Base-by-base conservation (phyloP, 2,113 vertebrate genomes). In the Pleuronectes platessa region DNA sequence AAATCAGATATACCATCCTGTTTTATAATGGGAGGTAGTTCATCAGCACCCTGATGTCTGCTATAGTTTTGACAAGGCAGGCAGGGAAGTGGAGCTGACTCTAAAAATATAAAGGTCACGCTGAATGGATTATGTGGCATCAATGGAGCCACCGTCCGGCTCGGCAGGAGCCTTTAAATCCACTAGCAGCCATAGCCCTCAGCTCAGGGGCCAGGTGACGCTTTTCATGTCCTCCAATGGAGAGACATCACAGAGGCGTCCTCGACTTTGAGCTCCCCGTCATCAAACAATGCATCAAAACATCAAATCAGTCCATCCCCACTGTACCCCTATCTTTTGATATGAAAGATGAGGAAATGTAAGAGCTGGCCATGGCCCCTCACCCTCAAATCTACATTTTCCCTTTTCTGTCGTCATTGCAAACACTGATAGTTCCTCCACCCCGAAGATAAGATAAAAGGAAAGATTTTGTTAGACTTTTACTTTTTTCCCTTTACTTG, bases 281-380 rank as follows among this genome's bases (percentile, higher is more conserved):
- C 96, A 96, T 98, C 97, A 97, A 97, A 98, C 96, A 96, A 96
- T 96, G 95, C 96, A 95, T 96, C 95, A 96, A 95, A 97, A 97
- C 95, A 97, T 95, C 89, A 96, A 96, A 96, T 96, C 96, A 97
- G 95, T 96, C 94, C 94, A 90, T 94, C 94, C 95, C 95, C 95
- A 94, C 92, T 70, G 61, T 90, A 94, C 94, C 93, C 94, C 94
- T 95, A 93, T 95, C 94, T 92, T 92, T 86, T 55, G 90, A 96
- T 93, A 97, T 97, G 94, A 97, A 97, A 96, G 96, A 93, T 93
- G n/a, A 4, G 62, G 66, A 53, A 67, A 27, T 31, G 31, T 31
- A 31, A 31, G 31, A 31, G 31, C 31, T 6, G 31, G 31, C 31
- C 31, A 31, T 65, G 8, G 0, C 54, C 55, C 67, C 31, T 2